Conservation (phyloP, 2,888 invertebrate species). For the Cheilosia vulpina region DNA sequence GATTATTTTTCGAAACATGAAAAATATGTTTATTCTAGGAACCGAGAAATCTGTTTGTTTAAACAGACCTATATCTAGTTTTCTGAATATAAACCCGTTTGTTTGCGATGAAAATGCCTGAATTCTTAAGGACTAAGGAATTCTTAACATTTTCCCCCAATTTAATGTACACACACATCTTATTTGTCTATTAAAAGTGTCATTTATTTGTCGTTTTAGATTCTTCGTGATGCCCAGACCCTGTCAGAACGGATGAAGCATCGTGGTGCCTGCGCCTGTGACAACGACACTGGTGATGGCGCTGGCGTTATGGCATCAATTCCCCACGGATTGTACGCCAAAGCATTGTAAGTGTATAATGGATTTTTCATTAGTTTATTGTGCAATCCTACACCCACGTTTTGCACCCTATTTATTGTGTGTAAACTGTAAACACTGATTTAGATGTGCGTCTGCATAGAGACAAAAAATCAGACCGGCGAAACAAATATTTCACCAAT, state of each 20-base stretch:
- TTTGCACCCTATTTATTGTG: background rate
- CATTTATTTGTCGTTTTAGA: conserved; percentile 84
- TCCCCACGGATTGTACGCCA: conserved; percentile 96
- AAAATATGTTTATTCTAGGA: too few relatives aligned
- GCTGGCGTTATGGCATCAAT: conserved; percentile 98
- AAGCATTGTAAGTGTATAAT: conserved; percentile 89
- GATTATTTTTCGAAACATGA: too few relatives aligned
- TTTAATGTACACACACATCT: background rate
- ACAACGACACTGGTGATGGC: conserved; percentile 99
- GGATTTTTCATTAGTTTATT: background rate
- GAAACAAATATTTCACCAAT: conserved; percentile 9
- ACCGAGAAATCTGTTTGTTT: too few relatives aligned
- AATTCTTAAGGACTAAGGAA: too few relatives aligned
- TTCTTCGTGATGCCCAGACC: conserved; percentile 97
- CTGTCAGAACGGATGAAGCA: conserved; percentile 99
- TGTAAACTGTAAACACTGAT: background rate
- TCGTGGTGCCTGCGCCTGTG: conserved; percentile 99
- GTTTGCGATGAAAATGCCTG: too few relatives aligned
- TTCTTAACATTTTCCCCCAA: too few relatives aligned
- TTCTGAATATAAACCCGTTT: too few relatives aligned
- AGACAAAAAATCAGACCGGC: background rate
- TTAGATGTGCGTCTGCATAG: background rate
- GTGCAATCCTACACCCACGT: background rate
- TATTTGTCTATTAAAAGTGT: conserved; percentile 2
- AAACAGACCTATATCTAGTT: too few relatives aligned